Evolutionary conservation across 1,140 invertebrate genomes (phyloP), one percentile per base, ranked within the genome.

Genomic region (Nymphalis io): DNA sequence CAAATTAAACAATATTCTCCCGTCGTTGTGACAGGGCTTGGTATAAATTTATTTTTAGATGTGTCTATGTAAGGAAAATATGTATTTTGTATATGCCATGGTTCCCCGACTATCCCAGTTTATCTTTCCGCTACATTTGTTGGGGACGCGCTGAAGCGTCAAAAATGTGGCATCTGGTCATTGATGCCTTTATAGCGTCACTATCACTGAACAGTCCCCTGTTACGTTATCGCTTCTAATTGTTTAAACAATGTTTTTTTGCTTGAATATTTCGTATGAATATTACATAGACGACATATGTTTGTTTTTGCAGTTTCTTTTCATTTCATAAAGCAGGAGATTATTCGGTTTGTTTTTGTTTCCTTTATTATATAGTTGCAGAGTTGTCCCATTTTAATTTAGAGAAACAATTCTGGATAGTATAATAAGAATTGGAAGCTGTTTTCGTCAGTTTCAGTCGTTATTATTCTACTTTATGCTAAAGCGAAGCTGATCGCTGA

Each of bases 91-190:
- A 51, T 55, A 40, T 51, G 16, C 16, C 18, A 20, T 18, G 46
- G 46, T 20, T 51, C 46, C 27, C 21, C 59, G 58, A 33, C 21
- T 68, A 60, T 38, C 46, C 51, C 46, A 18, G n/a, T 70, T 80
- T 80, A 80, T 80, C 78, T 80, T 80, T 75, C 73, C 73, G 53
- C 60, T 80, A 80, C 78, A 80, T 80, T 80, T 78, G 73, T 51
- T 65, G 53, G 63, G 64, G 61, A 48, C 73, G 75, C 73, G 75
- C 73, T 75, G 78, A 74, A 48, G 55, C 63, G 71, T 62, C 72
- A 73, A 80, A 78, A 80, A 76, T 73, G 46, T 70, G 48, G 42
- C 57, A 39, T 67, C 42, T 63, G 71, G 51, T 66, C 66, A 68
- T 63, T 67, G 70, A 61, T 42, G 60, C 53, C 65, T 59, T 70